These are phyloP conservation scores for Gobio gobio DNA, from an alignment of 2,113 vertebrate species.

Conservation along the genomic window DNA sequence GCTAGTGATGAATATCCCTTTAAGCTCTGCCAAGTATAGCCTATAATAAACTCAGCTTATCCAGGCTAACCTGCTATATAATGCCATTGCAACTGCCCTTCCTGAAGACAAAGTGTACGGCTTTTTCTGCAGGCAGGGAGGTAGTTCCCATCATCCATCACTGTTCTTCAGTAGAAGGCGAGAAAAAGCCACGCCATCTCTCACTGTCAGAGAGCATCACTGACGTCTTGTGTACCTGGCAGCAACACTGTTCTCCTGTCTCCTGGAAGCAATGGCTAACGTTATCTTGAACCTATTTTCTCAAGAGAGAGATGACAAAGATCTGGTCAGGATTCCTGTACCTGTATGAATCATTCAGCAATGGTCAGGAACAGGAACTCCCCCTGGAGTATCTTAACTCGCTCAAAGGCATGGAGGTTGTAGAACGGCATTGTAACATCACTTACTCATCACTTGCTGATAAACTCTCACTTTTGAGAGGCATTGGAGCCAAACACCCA, in stretches of 20 bases:
- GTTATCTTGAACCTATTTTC: slow-evolving; percentile 29
- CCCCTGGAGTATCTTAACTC: background rate
- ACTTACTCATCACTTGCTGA: background rate
- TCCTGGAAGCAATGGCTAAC: background rate
- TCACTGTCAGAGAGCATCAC: slow-evolving; percentile 11
- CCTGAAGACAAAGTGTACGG: slow-evolving; percentile 35
- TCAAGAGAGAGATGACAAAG: background rate
- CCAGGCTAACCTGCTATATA: slow-evolving; percentile 29
- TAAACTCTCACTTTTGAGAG: background rate
- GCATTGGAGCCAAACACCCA: background rate
- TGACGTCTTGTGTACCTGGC: slow-evolving; percentile 40
- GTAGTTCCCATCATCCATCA: slow-evolving; percentile 51
- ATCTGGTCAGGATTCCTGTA: slow-evolving; percentile 25
- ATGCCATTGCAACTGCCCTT: slow-evolving; percentile 32
- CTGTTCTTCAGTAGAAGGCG: slow-evolving; percentile 19
- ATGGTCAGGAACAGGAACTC: background rate
- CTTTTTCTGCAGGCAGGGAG: slow-evolving; percentile 13
- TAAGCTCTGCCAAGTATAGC: slow-evolving; percentile 5
- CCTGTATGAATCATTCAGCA: background rate
- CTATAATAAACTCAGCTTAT: background rate
- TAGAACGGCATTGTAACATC: background rate
- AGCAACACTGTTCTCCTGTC: slow-evolving; percentile 18
- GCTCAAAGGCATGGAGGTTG: background rate
- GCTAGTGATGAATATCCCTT: background rate
- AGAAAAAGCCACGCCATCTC: slow-evolving; percentile 40